Conservation (phyloP, 2,888 invertebrate species). For the Scaptomyza polygonia region DNA sequence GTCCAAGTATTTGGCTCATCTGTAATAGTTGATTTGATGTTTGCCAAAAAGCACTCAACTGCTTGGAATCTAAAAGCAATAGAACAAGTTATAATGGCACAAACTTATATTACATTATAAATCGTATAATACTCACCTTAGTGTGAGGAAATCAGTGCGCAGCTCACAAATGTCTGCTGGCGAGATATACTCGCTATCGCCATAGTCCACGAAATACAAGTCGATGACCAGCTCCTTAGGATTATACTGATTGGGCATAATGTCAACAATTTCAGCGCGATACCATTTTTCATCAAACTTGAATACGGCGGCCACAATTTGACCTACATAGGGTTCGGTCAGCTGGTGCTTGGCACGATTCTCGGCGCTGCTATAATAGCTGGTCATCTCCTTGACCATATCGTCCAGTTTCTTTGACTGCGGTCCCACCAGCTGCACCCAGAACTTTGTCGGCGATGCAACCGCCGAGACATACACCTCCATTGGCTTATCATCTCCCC, state of each 20-base stretch:
- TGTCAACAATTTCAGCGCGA: constrained; percentile 87
- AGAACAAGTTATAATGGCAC: not conserved
- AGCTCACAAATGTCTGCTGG: constrained; percentile 89
- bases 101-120: not conserved
- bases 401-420: constrained; percentile 91
- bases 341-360: constrained; percentile 88
- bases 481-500: constrained; percentile 86
- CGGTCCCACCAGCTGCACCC: constrained; percentile 93
- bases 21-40: constrained; percentile 87
- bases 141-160: constrained; percentile 87
- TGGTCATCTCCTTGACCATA: constrained; percentile 92
- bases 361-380: constrained; percentile 89
- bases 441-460: constrained; percentile 91
- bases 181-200: constrained; percentile 90
- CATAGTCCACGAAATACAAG: constrained; percentile 94
- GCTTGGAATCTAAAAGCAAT: constrained; percentile 87
- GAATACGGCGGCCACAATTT: constrained; percentile 93
- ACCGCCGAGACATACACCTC: constrained; percentile 95
- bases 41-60: constrained; percentile 93
- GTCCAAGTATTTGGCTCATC: constrained; percentile 86
- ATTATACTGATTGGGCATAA: constrained; percentile 87
- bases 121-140: constrained; percentile 71
- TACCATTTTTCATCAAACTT: constrained; percentile 92
- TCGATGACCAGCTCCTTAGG: constrained; percentile 87
- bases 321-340: constrained; percentile 87